phyloP scores from a whole-genome alignment of 1,140 invertebrate species.

The Cyrtorhinus lividipennis region DNA sequence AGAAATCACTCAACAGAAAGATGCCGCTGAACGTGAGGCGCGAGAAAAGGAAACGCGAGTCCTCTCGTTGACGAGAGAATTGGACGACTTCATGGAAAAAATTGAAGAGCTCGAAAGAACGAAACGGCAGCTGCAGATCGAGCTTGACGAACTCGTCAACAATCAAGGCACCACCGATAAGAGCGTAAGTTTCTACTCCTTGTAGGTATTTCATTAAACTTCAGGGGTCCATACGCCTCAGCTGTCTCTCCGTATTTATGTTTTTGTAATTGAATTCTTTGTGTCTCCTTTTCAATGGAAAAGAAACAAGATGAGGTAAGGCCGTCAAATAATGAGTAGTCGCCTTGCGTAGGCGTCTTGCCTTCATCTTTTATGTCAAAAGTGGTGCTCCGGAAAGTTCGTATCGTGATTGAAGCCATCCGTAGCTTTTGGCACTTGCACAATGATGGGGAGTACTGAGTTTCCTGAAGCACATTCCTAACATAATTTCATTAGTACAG shows the following conservation, averaged over 20 bases:
- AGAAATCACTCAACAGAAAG: conserved; percentile 68
- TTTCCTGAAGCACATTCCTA: no score
- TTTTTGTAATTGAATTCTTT: neutral
- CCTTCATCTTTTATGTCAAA: no score
- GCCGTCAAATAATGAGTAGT: neutral
- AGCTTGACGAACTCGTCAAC: conserved; percentile 89
- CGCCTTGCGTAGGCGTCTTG: no score
- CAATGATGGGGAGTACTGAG: no score
- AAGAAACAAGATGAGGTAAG: conserved; percentile 15
- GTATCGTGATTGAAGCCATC: no score
- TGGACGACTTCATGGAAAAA: conserved; percentile 79
- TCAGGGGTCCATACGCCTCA: neutral
- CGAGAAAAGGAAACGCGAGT: conserved; percentile 94
- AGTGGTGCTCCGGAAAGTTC: no score
- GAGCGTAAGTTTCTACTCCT: conserved; percentile 44
- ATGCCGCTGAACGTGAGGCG: conserved; percentile 84
- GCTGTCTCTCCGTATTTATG: neutral
- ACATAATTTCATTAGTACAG: no score
- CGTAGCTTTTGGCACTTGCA: no score
- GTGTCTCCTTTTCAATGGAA: conserved; percentile 1
- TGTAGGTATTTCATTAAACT: neutral
- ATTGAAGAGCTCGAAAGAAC: conserved; percentile 80
- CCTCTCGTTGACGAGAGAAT: conserved; percentile 71
- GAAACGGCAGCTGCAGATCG: conserved; percentile 68
- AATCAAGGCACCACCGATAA: conserved; percentile 93